Conservation (phyloP, 2,113 vertebrate species). For the Cyanocitta stelleri region DNA sequence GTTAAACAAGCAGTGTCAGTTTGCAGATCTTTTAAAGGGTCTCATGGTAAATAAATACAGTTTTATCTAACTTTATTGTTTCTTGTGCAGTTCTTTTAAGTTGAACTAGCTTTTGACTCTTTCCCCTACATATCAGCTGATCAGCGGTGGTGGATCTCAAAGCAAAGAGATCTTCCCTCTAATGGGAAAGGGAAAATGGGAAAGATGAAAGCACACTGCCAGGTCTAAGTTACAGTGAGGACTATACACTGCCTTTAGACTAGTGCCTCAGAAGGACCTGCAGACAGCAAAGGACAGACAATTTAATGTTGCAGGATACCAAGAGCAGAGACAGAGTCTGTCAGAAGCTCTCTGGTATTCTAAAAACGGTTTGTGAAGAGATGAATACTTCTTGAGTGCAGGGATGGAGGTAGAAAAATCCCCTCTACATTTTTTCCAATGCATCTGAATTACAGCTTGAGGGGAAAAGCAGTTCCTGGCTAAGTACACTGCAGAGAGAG, state of each 20-base stretch:
- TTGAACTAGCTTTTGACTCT: background rate
- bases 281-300: background rate
- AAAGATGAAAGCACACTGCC: background rate
- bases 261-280: background rate
- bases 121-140: background rate
- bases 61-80: background rate
- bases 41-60: background rate
- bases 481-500: background rate
- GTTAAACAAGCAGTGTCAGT: background rate
- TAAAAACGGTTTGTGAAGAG: background rate
- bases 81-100: background rate
- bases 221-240: background rate
- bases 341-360: background rate
- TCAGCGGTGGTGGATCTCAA: background rate
- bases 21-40: background rate
- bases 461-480: background rate
- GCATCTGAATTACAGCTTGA: background rate
- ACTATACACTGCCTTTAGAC: background rate
- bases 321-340: background rate
- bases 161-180: background rate
- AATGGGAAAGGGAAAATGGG: background rate
- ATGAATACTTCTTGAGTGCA: background rate
- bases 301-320: background rate
- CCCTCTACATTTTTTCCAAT: fast-evolving
- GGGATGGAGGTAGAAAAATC: background rate